A percentile compares a stretch with the other conserved stretches of the same genome.
Evolutionary conservation across 2,888 invertebrate genomes (phyloP).

Genomic region (Lissocephala sabroskyi): DNA sequence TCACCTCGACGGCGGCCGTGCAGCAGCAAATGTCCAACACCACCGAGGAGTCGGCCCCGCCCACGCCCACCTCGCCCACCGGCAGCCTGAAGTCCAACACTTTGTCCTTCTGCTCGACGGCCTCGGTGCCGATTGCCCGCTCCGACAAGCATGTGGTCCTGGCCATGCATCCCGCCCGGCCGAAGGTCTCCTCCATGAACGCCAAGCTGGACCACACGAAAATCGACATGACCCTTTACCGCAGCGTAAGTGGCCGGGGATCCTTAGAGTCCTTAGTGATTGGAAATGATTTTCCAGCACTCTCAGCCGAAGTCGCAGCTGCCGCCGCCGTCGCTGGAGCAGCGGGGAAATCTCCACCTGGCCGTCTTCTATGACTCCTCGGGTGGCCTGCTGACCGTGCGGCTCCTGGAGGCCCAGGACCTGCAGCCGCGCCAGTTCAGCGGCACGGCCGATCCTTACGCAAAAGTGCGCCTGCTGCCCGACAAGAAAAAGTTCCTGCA

Average conservation of each 20-base stretch:
- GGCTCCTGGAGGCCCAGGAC: constrained; percentile 78
- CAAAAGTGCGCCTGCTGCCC: constrained; percentile 77
- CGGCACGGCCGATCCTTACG: constrained; percentile 79
- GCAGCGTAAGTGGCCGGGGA: constrained; percentile 69
- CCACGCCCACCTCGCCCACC: constrained; percentile 73
- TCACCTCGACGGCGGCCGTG: constrained; percentile 45
- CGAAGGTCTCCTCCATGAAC: constrained; percentile 76
- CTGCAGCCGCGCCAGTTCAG: constrained; percentile 76
- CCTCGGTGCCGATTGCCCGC: constrained; percentile 71
- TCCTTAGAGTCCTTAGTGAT: too few species aligned
- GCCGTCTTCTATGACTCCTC: constrained; percentile 77
- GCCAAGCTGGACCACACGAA: constrained; percentile 78
- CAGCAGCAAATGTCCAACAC: constrained; percentile 59
- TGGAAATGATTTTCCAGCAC: constrained; percentile 51
- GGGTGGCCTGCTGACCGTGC: constrained; percentile 77
- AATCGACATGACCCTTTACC: constrained; percentile 76
- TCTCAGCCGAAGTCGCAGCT: constrained; percentile 66
- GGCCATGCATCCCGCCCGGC: constrained; percentile 73
- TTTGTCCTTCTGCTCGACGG: constrained; percentile 68
- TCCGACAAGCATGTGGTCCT: constrained; percentile 76
- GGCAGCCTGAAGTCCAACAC: constrained; percentile 72
- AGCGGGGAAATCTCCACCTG: constrained; percentile 78
- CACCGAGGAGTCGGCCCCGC: constrained; percentile 72
- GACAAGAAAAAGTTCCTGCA: constrained; percentile 78
- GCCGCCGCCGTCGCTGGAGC: constrained; percentile 70